Percentiles rank a stretch among this genome's conserved stretches.
Conservation (phyloP, 1,140 invertebrate genomes). For the Drosophila novamexicana region DNA sequence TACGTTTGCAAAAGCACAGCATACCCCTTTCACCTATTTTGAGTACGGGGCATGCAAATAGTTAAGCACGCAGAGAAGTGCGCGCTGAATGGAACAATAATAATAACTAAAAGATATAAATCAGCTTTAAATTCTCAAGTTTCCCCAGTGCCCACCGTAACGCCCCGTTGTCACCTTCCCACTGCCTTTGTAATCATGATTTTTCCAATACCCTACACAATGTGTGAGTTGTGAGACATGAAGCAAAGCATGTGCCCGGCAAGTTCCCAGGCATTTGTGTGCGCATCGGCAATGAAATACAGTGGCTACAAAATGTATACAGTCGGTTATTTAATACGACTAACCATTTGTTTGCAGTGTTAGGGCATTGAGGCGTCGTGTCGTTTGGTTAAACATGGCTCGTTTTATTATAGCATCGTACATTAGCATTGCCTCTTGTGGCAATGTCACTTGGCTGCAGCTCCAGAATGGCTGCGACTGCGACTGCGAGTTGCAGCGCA, state of each 20-base stretch:
- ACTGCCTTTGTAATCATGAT: background rate
- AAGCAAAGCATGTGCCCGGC: no score
- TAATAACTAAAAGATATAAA: conserved; percentile 59
- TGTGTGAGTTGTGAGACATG: no score
- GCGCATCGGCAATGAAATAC: background rate
- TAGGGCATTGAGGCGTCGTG: conserved; percentile 23
- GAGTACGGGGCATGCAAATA: background rate
- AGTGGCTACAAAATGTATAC: background rate
- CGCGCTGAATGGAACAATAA: conserved; percentile 30
- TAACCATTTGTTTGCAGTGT: conserved; percentile 8
- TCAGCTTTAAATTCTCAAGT: conserved; percentile 60
- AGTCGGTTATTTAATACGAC: background rate
- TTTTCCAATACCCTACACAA: background rate
- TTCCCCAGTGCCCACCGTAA: background rate
- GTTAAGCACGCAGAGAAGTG: conserved; percentile 17
- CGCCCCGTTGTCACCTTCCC: background rate
- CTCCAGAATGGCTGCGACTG: background rate
- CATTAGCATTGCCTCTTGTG: conserved; percentile 54
- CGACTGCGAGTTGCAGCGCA: conserved; percentile 31
- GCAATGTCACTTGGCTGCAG: conserved; percentile 57
- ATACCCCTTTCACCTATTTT: no score
- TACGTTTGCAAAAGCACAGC: no score
- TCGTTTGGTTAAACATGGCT: conserved; percentile 11
- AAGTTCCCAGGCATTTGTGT: no score
- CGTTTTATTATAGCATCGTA: conserved; percentile 23